Conservation (phyloP, 2,113 vertebrate species). For the Illadopsis cleaveri region DNA sequence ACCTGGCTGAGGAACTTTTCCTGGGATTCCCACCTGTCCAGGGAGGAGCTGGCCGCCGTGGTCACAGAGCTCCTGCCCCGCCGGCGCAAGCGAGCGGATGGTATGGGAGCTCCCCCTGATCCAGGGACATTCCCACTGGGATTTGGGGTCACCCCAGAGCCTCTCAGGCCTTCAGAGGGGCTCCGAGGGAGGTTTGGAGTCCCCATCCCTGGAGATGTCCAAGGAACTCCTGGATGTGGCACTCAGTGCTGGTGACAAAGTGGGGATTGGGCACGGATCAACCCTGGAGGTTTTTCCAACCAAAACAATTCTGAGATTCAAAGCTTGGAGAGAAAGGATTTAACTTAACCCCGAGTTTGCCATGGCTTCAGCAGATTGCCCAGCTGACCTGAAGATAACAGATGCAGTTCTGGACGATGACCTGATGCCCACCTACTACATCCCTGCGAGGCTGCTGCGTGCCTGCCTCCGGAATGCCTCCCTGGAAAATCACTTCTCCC, state of each 20-base stretch:
- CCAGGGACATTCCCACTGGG: accelerated
- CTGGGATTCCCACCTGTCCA: background rate
- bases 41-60: background rate
- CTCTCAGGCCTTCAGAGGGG: background rate
- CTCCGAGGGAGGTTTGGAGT: background rate
- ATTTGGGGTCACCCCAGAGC: background rate
- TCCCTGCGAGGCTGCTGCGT: constrained; percentile 7
- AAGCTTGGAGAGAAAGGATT: background rate
- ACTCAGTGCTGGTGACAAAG: background rate
- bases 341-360: background rate
- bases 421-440: background rate
- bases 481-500: background rate
- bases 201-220: background rate
- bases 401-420: accelerated
- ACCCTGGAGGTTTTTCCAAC: background rate
- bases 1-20: constrained; percentile 21
- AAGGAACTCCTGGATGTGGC: accelerated
- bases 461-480: constrained; percentile 34
- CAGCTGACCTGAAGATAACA: background rate
- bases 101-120: background rate
- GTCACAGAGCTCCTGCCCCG: background rate
- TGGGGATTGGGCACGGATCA: accelerated
- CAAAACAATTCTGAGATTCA: background rate
- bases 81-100: background rate
- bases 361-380: background rate